Conservation (phyloP, 92 coral and sea anemone genomes). For the Blastomussa wellsi region DNA sequence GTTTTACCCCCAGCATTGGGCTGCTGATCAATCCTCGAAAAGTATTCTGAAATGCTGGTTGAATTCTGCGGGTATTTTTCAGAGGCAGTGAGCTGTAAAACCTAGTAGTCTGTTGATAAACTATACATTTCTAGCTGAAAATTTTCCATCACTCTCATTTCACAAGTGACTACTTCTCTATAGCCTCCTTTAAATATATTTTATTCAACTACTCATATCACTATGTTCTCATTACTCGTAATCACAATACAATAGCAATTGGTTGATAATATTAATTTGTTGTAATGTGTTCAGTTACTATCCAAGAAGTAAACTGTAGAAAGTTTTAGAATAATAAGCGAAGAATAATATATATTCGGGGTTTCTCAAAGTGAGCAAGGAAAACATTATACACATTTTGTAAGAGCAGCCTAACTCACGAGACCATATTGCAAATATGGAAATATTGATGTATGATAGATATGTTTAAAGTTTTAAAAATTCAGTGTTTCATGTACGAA, state of each 20-base stretch:
- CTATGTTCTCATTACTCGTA: neutral
- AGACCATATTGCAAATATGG: too few relatives aligned
- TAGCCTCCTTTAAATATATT: neutral
- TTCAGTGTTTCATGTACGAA: too few relatives aligned
- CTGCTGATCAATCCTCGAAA: neutral
- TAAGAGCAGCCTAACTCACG: too few relatives aligned
- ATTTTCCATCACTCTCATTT: too few relatives aligned
- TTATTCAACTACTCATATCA: neutral
- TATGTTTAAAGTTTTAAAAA: too few relatives aligned
- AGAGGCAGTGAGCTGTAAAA: neutral
- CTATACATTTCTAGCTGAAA: too few relatives aligned
- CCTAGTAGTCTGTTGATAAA: neutral
- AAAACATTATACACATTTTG: neutral
- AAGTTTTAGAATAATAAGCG: neutral
- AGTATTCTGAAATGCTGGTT: neutral
- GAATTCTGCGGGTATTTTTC: neutral
- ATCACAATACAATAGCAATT: neutral
- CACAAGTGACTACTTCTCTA: too few relatives aligned
- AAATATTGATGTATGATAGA: too few relatives aligned
- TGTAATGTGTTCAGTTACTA: neutral
- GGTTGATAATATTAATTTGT: neutral
- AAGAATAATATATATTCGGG: neutral
- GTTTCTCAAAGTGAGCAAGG: neutral
- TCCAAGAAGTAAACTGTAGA: neutral
- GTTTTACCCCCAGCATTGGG: neutral